Percentiles rank a stretch among this genome's conserved stretches.
Evolutionary conservation across 2,888 invertebrate genomes (phyloP).

Genomic region (Tinea trinotella): DNA sequence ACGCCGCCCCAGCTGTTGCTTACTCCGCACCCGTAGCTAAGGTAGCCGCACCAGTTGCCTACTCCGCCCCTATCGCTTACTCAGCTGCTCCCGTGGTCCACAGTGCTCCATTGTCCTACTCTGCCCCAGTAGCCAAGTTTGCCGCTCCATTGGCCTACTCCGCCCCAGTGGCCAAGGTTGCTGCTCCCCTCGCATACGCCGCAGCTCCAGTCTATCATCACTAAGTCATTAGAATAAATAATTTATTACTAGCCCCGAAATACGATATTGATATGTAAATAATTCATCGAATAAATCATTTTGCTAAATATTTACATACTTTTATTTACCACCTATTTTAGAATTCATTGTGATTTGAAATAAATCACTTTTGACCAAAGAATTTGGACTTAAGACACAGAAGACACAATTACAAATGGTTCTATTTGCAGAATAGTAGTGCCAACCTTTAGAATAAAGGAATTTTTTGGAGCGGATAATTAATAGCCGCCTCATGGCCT

Average conservation of each 20-base stretch:
- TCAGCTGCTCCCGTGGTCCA: conserved; percentile 27
- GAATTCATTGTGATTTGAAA: too few relatives aligned
- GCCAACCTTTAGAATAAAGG: too few relatives aligned
- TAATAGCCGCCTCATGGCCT: too few relatives aligned
- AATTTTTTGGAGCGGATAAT: too few relatives aligned
- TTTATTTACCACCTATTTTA: neutral
- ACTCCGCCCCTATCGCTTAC: conserved; percentile 33
- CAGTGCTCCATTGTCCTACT: conserved; percentile 36
- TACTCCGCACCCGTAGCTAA: conserved; percentile 29
- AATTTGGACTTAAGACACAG: too few relatives aligned
- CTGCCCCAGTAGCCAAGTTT: conserved; percentile 26
- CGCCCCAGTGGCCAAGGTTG: conserved; percentile 29
- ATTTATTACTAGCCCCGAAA: neutral
- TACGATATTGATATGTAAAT: neutral
- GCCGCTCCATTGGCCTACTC: conserved; percentile 23
- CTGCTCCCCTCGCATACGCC: conserved; percentile 33
- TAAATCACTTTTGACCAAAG: too few relatives aligned
- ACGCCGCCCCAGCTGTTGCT: conserved; percentile 31
- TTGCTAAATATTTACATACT: neutral
- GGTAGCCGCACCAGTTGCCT: conserved; percentile 35
- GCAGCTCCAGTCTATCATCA: conserved; percentile 26
- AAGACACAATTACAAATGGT: too few relatives aligned
- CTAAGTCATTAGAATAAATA: conserved; percentile 18
- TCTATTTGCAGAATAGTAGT: too few relatives aligned
- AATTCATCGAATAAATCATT: conserved; percentile 12